Evolutionary conservation across 2,797 vertebrate genomes (phyloP), one percentile per base, ranked within the genome.

Genomic region (Podargus strigoides): DNA sequence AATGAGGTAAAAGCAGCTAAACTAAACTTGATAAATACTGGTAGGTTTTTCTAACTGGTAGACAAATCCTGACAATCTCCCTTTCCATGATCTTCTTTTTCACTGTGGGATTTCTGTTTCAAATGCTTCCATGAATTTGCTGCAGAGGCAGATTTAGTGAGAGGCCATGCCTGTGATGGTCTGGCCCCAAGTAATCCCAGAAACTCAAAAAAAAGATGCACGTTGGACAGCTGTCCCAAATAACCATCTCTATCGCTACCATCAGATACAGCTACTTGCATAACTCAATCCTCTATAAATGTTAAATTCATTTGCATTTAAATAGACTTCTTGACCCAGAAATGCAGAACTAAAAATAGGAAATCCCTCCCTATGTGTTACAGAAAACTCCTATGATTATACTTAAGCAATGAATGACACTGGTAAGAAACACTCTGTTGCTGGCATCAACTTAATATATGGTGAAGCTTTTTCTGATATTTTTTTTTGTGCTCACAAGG

Each of bases 271-370:
- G 76, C 69, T 93, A 68, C 47, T 88, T 88, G 46, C 24, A 37
- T 50, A 94, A 60, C 27, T n/a, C 66, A 58, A 2, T 75, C 53
- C 73, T 92, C 75, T 49, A 36, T 42, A 89, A 90, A 90, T 30
- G 47, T 68, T 75, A 87, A 67, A 92, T 68, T 83, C 32, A 88
- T 81, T 42, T 90, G 75, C 87, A 94, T 94, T 86, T 94, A 88
- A 91, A 90, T 70, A 84, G 83, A 49, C 50, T 93, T 79, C 88
- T 90, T 72, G 77, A 94, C 83, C 93, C 37, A 96, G 74, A 91
- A 94, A 93, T 2, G 21, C 50, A 59, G 66, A 90, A 58, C 79
- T 93, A 95, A 94, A 96, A 90, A 91, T 73, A 94, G 58, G 23
- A 46, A 84, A 32, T 66, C 32, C 9, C n/a, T 79, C 56, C 14